Conservation (phyloP, 2,888 invertebrate species). For the Drosophila eohydei region DNA sequence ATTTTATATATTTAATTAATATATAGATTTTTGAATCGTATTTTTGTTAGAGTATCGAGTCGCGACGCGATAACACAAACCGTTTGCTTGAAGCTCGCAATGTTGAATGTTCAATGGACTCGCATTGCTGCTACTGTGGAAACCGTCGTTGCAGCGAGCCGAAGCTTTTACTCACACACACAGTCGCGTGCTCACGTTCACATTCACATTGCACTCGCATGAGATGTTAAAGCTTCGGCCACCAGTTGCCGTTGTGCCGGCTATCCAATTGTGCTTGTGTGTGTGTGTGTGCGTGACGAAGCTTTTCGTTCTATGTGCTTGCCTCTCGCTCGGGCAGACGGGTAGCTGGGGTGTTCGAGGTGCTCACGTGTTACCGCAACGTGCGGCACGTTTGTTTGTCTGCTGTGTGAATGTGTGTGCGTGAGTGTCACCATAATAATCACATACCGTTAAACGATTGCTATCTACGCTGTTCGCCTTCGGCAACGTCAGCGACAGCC, state of each 20-base stretch:
- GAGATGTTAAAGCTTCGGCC: slow-evolving; percentile 48
- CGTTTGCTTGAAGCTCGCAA: slow-evolving; percentile 66
- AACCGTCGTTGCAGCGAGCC: slow-evolving; percentile 27
- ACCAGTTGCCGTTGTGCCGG: slow-evolving; percentile 37
- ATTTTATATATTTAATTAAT: not conserved
- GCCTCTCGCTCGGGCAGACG: slow-evolving; percentile 25
- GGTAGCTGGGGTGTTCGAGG: slow-evolving; percentile 7
- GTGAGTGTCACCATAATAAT: slow-evolving; percentile 22
- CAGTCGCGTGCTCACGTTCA: slow-evolving; percentile 30
- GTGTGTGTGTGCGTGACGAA: slow-evolving; percentile 18
- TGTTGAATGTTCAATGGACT: slow-evolving; percentile 57
- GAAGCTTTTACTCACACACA: slow-evolving; percentile 37
- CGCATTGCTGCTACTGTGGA: slow-evolving; percentile 9
- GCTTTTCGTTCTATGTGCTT: slow-evolving; percentile 18
- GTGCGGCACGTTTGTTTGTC: slow-evolving; percentile 76
- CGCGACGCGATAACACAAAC: slow-evolving; percentile 35
- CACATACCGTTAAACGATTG: slow-evolving; percentile 50
- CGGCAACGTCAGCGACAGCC: not conserved
- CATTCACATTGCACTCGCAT: slow-evolving; percentile 71
- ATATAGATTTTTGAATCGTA: not conserved
- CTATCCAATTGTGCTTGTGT: slow-evolving; percentile 7
- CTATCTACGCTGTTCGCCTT: not conserved
- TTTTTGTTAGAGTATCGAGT: not conserved
- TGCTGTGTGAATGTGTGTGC: slow-evolving; percentile 15
- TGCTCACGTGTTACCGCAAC: slow-evolving; percentile 80